Conservation (phyloP, 2,888 invertebrate species). For the Stictocephala bisonia region DNA sequence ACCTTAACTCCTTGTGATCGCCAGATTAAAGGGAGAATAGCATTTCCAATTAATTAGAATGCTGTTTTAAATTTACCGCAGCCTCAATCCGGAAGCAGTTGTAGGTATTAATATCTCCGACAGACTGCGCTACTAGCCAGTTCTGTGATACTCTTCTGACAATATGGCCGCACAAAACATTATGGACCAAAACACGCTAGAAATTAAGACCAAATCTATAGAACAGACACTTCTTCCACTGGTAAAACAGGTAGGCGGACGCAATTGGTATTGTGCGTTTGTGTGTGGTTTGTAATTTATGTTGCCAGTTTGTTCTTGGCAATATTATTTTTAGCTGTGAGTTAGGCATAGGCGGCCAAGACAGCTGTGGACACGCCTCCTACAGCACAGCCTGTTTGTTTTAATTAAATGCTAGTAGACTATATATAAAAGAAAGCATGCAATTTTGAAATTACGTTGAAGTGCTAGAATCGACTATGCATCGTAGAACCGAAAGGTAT, state of each 20-base stretch:
- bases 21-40: too few species aligned
- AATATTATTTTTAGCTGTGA: constrained; percentile 17
- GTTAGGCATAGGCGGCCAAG: not conserved
- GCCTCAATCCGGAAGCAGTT: too few species aligned
- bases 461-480: too few species aligned
- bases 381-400: not conserved
- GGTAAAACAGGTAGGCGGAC: constrained; percentile 86
- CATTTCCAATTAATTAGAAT: too few species aligned
- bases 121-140: constrained; percentile 14
- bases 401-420: constrained; percentile 3
- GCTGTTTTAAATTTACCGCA: too few species aligned
- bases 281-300: not conserved
- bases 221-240: constrained; percentile 94
- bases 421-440: constrained; percentile 19
- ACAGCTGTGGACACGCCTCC: constrained; percentile 36
- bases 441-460: too few species aligned
- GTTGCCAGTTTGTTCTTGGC: not conserved
- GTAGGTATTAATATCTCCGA: constrained; percentile 30
- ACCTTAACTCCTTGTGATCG: too few species aligned
- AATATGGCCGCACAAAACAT: constrained; percentile 52
- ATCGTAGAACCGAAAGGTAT: too few species aligned
- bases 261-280: not conserved
- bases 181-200: constrained; percentile 66
- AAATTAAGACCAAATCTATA: constrained; percentile 94
- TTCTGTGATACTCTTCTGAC: constrained; percentile 29